Evolutionary conservation across 2,113 vertebrate species (phyloP).

Genomic region (Micromys minutus): DNA sequence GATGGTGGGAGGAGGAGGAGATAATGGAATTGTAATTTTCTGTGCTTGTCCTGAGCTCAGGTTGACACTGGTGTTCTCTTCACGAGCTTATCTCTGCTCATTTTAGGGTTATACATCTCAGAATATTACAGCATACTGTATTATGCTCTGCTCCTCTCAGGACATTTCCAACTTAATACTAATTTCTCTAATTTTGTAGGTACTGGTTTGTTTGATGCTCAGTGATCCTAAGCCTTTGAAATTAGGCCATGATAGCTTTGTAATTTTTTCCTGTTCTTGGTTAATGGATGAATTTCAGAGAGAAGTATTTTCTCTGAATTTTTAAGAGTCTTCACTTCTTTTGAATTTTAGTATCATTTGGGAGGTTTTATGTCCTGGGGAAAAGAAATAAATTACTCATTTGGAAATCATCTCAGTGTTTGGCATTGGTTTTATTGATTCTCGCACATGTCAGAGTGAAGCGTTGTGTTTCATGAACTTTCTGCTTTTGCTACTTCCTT

Average conservation of each 20-base stretch:
- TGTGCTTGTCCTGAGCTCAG: not conserved
- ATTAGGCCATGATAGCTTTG: not conserved
- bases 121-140: too few relatives aligned
- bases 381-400: not conserved
- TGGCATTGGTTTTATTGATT: not conserved
- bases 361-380: not conserved
- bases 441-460: not conserved
- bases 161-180: not conserved
- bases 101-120: not conserved
- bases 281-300: conserved; percentile 34
- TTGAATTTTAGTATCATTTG: not conserved
- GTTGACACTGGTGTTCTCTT: not conserved
- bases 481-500: not conserved
- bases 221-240: conserved; percentile 7
- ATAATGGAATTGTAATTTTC: not conserved
- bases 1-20: not conserved
- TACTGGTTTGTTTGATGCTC: not conserved
- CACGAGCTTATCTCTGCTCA: not conserved
- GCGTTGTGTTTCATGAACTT: not conserved
- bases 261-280: not conserved
- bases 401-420: not conserved
- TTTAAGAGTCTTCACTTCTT: not conserved
- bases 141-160: not conserved
- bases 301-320: not conserved
- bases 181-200: not conserved